Percentiles rank a stretch among this genome's conserved stretches.
These are phyloP conservation scores for Mesoligia furuncula DNA, from an alignment of 2,888 invertebrate genomes.

Conservation along the genomic window DNA sequence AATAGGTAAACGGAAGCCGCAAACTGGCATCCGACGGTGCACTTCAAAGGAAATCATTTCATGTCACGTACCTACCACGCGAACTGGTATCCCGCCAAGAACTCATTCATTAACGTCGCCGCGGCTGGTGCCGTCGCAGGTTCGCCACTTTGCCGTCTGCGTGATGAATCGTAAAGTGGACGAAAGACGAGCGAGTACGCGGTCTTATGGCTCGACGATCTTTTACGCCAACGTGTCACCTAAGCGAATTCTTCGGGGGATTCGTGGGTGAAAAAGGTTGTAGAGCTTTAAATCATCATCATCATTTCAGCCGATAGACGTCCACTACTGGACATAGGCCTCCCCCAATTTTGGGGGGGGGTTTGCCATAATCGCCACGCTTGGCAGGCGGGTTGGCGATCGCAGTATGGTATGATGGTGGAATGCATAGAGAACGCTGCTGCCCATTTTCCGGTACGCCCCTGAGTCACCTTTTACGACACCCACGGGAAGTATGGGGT, in stretches of 20 bases:
- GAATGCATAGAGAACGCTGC: too few species aligned
- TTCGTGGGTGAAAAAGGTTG: not conserved
- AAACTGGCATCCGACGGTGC: not conserved
- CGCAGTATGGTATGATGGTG: too few species aligned
- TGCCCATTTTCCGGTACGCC: too few species aligned
- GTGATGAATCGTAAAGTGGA: conserved; percentile 22
- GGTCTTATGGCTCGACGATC: not conserved
- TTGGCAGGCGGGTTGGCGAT: too few species aligned
- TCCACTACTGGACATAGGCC: too few species aligned
- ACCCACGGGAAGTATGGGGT: too few species aligned
- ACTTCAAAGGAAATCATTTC: conserved; percentile 30
- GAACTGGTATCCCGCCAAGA: conserved; percentile 17
- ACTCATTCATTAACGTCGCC: conserved; percentile 37
- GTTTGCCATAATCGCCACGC: too few species aligned
- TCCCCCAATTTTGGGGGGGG: too few species aligned
- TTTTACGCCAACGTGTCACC: not conserved
- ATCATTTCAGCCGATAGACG: too few species aligned
- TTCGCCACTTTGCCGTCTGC: not conserved
- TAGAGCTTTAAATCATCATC: not conserved
- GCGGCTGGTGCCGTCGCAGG: not conserved
- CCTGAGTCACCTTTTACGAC: too few species aligned
- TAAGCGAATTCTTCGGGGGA: not conserved
- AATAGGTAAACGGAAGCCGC: not conserved
- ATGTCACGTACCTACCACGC: conserved; percentile 19
- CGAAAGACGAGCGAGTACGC: not conserved